Evolutionary conservation across 1,140 invertebrate genomes (phyloP), one percentile per base, ranked within the genome.

Genomic region (Achroia grisella): DNA sequence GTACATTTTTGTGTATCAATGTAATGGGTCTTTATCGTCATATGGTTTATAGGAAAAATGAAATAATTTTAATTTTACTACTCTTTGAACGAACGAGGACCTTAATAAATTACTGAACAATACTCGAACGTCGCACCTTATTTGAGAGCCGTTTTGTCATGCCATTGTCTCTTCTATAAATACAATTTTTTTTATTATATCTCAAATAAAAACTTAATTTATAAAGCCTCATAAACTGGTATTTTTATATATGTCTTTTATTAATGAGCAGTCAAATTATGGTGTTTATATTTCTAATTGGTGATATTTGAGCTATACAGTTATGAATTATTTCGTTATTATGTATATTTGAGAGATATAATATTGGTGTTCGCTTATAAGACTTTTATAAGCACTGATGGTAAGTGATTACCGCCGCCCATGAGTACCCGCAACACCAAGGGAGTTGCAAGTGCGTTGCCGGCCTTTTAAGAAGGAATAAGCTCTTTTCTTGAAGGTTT

Each of bases 11-110:
- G 8, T 27, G 10, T 45, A 11, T 17, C 8, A 5, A 11, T 15
- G 10, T 2, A 23, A 28, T 23, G 8, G 13, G 29, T 11, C 12
- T 23, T 52, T 53, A 49, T 15, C 28, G 6, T 28, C 12, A 28
- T 39, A 12, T 14, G 32, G 12, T 27, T n/a, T 6, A 3, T 23
- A 39, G 23, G 14, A 34, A 44, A 58, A 66, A 62, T 55, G 66
- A 67, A 70, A 78, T 79, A 76, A 81, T 78, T 79, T 71, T 74
- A 60, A 69, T 71, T 81, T 80, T 76, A 83, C 65, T 73, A 71
- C 77, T 65, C 56, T 60, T 64, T 66, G 70, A 71, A 71, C 60
- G 73, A 67, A 75, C 64, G 70, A 61, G 56, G 66, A 59, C 44
- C 61, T 52, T 52, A 71, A 82, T 84, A 84, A 84, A 82, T 84